Percentiles rank a stretch among this genome's conserved stretches.
phyloP scores from a whole-genome alignment of 2,113 vertebrate species.

The Syngnathoides biaculeatus region DNA sequence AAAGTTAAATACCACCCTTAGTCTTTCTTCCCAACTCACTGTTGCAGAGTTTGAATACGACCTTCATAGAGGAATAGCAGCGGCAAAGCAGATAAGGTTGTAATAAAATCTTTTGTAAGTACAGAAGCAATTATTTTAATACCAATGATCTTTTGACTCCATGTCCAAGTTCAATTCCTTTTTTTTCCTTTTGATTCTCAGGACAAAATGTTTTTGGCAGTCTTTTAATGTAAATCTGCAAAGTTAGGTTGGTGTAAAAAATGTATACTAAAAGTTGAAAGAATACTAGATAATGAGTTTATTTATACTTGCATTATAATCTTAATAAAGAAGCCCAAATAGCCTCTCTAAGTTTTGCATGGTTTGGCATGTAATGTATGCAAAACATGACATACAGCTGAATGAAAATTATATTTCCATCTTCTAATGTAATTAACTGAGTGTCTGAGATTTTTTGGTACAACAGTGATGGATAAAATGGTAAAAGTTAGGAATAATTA shows the following conservation, averaged over 20 bases:
- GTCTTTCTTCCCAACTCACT: slow-evolving; percentile 10
- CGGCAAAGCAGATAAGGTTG: slow-evolving; percentile 42
- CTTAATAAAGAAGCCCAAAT: not conserved
- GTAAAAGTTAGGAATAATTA: too few species aligned
- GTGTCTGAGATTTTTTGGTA: too few species aligned
- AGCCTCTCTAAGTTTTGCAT: too few species aligned
- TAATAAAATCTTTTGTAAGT: slow-evolving; percentile 55
- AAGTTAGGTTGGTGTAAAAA: not conserved
- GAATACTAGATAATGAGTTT: not conserved
- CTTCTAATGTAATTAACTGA: too few species aligned
- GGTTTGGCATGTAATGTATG: too few species aligned
- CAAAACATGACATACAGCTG: too few species aligned
- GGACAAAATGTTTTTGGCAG: not conserved
- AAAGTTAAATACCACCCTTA: slow-evolving; percentile 24
- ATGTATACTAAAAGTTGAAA: not conserved
- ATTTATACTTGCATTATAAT: not conserved
- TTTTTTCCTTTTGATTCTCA: not conserved
- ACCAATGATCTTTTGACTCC: slow-evolving; percentile 5
- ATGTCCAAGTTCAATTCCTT: slow-evolving; percentile 1
- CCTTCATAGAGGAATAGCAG: slow-evolving; percentile 36
- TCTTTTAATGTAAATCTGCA: not conserved
- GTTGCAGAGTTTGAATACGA: slow-evolving; percentile 43
- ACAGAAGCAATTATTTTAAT: slow-evolving; percentile 20
- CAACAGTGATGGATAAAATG: too few species aligned
- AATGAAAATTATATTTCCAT: too few species aligned